Evolutionary conservation across 2,888 invertebrate genomes (phyloP), one percentile per base, ranked within the genome.

Genomic region (Prostheceraeus crozeri): DNA sequence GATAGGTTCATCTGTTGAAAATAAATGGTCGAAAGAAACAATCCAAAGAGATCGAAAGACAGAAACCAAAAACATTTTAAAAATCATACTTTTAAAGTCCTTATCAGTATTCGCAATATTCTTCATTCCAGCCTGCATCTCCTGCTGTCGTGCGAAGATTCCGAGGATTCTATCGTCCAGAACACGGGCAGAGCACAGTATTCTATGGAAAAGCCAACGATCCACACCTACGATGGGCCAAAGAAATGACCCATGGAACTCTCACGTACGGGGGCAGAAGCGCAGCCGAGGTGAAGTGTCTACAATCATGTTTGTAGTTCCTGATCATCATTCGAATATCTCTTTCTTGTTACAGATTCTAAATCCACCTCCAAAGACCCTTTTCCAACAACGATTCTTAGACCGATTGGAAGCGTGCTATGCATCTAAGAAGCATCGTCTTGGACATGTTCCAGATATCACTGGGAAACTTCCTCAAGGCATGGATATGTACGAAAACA

Each of bases 361-460:
- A 21, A 72, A 72, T 56, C 75, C 75, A 6, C 46, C 64, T 2
- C 71, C 70, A 3, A 72, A 71, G 53, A 70, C 72, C 1, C 62
- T 68, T 6, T 75, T 71, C 60, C 67, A 70, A 51, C 72, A 74
- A 64, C 67, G 64, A 27, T 62, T 65, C 35, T 16, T 67, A 10
- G 70, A 74, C 55, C 65, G 68, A 45, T 69, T 70, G 46, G 74
- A 75, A 60, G 62, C 60, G 16, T 59, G 67, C 16, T 75, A 75
- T 65, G 65, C 68, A 58, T 70, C 71, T 57, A 59, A 67, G 16
- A 62, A 60, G 30, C 72, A 68, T 4, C 74, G 73, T 10, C 66
- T 75, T 3, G 75, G 74, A 6, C 57, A 30, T 3, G 30, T 28
- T 40, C 40, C 40, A 40, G 40, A 40, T 14, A 14, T 19, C 4